Base-by-base conservation (phyloP, 2,113 vertebrate genomes). In the Ceyx cyanopectus region DNA sequence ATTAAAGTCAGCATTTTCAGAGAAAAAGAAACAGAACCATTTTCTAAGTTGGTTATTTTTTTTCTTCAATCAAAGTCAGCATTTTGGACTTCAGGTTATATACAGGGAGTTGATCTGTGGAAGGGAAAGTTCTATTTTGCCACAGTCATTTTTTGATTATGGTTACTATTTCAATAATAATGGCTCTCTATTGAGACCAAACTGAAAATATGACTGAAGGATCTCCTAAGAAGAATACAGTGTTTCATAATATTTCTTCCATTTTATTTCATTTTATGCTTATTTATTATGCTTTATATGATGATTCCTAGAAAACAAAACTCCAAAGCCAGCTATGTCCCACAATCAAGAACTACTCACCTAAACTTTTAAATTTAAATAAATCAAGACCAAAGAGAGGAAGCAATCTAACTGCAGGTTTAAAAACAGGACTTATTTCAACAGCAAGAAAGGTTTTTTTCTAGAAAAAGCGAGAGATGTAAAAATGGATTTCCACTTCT, bases 1-100 rank as follows among this genome's bases (percentile, higher is more conserved):
- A 62, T 70, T 88, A 43, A 83, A 85, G 53, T 89, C 89, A 92
- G 32, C 32, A 82, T 82, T 89, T 93, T 93, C 74, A 77, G 67
- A 85, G 58, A 53, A 87, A 89, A 92, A 82, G 54, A 92, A 93
- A 81, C 15, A 65, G 87, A 91, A 81, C 4, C 7, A 22, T 76
- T 89, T 89, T 68, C 51, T 29, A 84, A 69, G 17, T 37, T 37
- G 37, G 37, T 37, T 37, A 5, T n/a, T 34, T 65, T 66, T 81
- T 87, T 81, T 72, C 78, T 84, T 86, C 76, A 87, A 56, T 18
- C 50, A 37, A 84, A 89, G 29, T 89, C 66, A 87, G 62, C 73
- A 43, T 65, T 90, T 93, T 41, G 7, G 4, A 65, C 80, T 89
- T 83, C 58, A 86, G 65, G 72, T 89, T 41, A 58, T 58, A 30